Conservation (phyloP, 2,888 invertebrate genomes). For the Drosophila pseudotakahashii region DNA sequence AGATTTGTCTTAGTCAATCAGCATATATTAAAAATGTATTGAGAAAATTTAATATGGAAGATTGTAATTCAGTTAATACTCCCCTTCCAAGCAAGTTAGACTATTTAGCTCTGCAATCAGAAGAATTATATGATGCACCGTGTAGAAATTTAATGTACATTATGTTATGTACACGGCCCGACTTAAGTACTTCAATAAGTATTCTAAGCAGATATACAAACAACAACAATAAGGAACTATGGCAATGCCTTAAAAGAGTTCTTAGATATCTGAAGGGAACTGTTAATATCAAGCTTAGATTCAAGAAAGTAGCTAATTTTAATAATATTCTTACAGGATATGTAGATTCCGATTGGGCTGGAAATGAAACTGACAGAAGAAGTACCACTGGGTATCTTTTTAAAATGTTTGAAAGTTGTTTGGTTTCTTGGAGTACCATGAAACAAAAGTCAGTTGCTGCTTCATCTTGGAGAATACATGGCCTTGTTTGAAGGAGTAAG, state of each 20-base stretch:
- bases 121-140: background rate
- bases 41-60: constrained; percentile 10
- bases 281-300: constrained; percentile 30
- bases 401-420: background rate
- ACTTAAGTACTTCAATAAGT: constrained; percentile 3
- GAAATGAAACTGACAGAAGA: background rate
- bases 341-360: background rate
- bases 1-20: background rate
- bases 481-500: background rate
- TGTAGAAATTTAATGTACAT: constrained; percentile 1
- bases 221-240: background rate
- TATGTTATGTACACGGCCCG: background rate
- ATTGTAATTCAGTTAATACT: constrained; percentile 33
- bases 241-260: background rate
- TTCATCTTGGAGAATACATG: background rate
- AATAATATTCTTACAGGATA: constrained; percentile 7
- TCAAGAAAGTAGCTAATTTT: constrained; percentile 15
- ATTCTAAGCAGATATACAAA: constrained; percentile 1
- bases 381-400: background rate
- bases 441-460: background rate
- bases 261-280: constrained; percentile 33
- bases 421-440: background rate
- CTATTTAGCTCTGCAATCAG: background rate
- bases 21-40: constrained; percentile 9
- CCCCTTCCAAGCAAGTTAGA: background rate